These are phyloP conservation scores for Monochamus saltuarius DNA, from an alignment of 1,140 invertebrate species.

Conservation along the genomic window DNA sequence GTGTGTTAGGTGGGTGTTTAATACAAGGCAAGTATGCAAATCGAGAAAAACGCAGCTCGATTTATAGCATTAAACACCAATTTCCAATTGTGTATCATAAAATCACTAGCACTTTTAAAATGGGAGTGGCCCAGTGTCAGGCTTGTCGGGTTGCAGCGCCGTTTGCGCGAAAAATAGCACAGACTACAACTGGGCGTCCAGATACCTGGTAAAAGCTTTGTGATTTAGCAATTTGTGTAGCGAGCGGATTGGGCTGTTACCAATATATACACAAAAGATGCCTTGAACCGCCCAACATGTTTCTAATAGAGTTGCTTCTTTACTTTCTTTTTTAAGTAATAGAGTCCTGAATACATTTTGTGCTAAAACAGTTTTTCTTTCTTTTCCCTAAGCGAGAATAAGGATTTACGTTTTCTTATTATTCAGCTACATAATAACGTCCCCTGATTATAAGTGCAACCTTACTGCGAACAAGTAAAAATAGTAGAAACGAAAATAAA, in stretches of 20 bases:
- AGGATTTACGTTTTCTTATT: no score
- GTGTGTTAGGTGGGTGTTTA: no score
- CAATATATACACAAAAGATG: slow-evolving; percentile 30
- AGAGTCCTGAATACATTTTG: no score
- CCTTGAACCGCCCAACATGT: slow-evolving; percentile 16
- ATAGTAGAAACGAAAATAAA: no score
- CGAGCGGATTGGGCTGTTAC: slow-evolving; percentile 25
- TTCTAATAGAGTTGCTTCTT: slow-evolving; percentile 13
- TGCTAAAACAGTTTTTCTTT: no score
- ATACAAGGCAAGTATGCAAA: slow-evolving; percentile 1
- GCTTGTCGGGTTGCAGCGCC: slow-evolving; percentile 11
- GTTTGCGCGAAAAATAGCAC: slow-evolving; percentile 10
- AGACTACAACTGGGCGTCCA: slow-evolving; percentile 17
- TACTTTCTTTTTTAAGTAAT: background rate
- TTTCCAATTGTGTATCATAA: slow-evolving; percentile 20
- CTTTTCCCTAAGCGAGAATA: no score
- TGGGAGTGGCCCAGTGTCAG: slow-evolving; percentile 4
- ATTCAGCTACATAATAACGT: no score
- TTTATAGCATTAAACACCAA: slow-evolving; percentile 13
- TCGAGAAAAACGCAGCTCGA: slow-evolving; percentile 1
- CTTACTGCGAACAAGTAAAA: no score
- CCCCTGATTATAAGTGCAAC: no score
- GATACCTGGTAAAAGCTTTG: slow-evolving; percentile 31
- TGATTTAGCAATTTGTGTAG: slow-evolving; percentile 35
- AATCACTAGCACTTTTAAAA: slow-evolving; percentile 21